Conservation (phyloP, 2,797 vertebrate genomes). For the Coreius guichenoti region DNA sequence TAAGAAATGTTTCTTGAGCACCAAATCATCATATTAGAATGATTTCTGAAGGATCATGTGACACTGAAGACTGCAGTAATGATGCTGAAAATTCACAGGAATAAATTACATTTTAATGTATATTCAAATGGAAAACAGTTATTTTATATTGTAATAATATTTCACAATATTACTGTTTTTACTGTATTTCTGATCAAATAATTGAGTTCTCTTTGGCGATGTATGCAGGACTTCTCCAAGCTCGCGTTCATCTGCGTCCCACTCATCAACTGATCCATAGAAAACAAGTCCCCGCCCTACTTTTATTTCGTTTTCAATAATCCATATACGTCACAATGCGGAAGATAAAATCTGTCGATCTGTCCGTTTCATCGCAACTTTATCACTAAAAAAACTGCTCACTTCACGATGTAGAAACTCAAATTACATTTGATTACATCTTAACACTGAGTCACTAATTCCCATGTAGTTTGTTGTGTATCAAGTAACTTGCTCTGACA, state of each 20-base stretch:
- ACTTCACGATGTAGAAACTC: background rate
- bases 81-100: too few species aligned
- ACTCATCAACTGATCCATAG: background rate
- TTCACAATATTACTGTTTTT: background rate
- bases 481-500: constrained; percentile 46
- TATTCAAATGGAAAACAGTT: background rate
- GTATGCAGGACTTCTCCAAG: background rate
- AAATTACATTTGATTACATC: background rate
- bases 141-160: background rate
- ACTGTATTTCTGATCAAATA: background rate
- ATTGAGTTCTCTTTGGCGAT: background rate
- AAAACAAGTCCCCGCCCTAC: background rate
- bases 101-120: too few species aligned
- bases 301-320: background rate
- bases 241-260: background rate
- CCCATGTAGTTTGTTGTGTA: constrained; percentile 28
- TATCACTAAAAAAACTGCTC: background rate
- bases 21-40: background rate
- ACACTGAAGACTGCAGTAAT: too few species aligned
- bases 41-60: background rate
- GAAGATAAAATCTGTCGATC: background rate
- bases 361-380: background rate
- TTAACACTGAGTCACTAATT: constrained; percentile 27
- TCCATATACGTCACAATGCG: background rate
- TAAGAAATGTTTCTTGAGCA: background rate